These are phyloP conservation scores for Lates calcarifer DNA, from an alignment of 2,113 vertebrate species.

Conservation along the genomic window DNA sequence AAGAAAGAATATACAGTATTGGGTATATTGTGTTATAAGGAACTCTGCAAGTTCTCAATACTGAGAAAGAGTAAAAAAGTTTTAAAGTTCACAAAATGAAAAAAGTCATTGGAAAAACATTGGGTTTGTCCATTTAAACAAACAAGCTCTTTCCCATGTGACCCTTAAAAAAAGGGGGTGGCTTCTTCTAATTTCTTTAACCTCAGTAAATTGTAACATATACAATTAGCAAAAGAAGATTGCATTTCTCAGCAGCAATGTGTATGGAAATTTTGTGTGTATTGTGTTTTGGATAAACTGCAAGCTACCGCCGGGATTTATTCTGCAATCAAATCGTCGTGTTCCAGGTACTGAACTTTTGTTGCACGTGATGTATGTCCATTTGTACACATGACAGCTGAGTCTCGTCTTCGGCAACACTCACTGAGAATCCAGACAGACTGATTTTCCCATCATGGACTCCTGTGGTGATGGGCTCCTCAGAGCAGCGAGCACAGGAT, in stretches of 20 bases:
- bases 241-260: conserved; percentile 18
- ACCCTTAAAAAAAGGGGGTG: background rate
- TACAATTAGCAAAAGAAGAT: conserved; percentile 6
- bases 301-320: background rate
- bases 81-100: background rate
- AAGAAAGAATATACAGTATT: background rate
- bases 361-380: background rate
- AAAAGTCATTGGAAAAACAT: background rate
- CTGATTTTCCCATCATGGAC: conserved; percentile 75
- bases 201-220: conserved; percentile 35
- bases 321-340: conserved; percentile 4
- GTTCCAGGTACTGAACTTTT: conserved; percentile 10
- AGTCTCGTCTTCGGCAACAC: conserved; percentile 32
- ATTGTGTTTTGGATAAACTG: conserved; percentile 2
- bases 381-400: conserved; percentile 26
- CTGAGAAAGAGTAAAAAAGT: conserved; percentile 22
- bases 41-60: background rate
- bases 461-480: conserved; percentile 67
- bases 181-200: conserved; percentile 1
- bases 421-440: conserved; percentile 60
- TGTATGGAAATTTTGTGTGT: background rate
- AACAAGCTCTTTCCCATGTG: conserved; percentile 17
- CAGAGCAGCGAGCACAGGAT: conserved; percentile 44
- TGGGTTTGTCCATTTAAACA: conserved; percentile 33
- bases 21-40: background rate